Base-by-base conservation (phyloP, 2,113 vertebrate species). In the Oryzias celebensis region DNA sequence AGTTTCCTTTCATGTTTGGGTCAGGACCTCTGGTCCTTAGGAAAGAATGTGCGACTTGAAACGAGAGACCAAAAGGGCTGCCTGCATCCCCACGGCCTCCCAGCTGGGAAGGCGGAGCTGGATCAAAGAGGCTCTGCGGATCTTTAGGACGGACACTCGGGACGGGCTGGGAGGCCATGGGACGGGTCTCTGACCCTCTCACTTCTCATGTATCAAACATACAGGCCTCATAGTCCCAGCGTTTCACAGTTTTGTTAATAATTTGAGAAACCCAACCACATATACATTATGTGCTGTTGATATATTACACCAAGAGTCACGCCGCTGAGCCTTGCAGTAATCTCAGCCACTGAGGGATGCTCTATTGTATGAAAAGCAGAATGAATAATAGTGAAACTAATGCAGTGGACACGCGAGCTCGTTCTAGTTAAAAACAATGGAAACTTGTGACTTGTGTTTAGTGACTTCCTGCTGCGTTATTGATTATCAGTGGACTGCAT, bases 1-100 rank as follows among this genome's bases (percentile, higher is more conserved):
- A 85, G 81, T 86, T 83, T 78, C 72, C 67, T 3, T 68, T 75
- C 65, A 70, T 58, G 52, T 58, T 47, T 61, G 68, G 84, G 82
- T 80, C 82, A 12, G 70, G 80, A 86, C 80, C 78, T 81, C 67
- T 43, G 62, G 77, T 87, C 73, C 83, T 82, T 77, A 69, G 79
- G 85, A 83, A 85, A 72, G 79, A 85, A 82, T 86, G 81, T 62
- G 59, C 55, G 72, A 85, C 87, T 81, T 87, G 72, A 85, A 82
- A 84, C 59, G 74, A 50, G 70, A 81, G 67, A 77, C 65, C 58
- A 71, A 70, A 69, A 75, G 72, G 57, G 71, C 65, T 72, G 69
- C 69, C 68, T 12, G 59, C 81, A 69, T 82, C 73, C 75, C 71
- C 51, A 31, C 43, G 58, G 77, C 77, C 73, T 72, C 77, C 75